Evolutionary conservation across 2,113 vertebrate species (phyloP), one percentile per base, ranked within the genome.

Genomic region (cattle (Bos taurus)): DNA sequence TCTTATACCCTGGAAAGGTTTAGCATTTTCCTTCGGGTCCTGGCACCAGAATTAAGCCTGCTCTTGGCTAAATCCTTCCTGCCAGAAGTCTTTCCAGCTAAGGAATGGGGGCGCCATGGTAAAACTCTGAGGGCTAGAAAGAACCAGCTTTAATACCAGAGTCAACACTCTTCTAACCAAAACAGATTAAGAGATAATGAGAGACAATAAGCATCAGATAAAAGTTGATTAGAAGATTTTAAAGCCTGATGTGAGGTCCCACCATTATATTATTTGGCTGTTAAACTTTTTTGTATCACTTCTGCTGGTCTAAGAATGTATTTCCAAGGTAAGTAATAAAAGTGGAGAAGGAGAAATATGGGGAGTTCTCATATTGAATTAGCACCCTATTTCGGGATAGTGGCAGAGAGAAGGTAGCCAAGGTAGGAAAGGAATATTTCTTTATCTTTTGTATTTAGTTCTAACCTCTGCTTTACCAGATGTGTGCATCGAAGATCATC

Each of bases 151-250:
- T 94, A 54, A 50, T 26, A 78, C 26, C 36, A 64, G 56, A 91
- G 36, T 67, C 84, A 90, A 59, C 60, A 28, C 48, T 60, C 50
- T 85, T 93, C 82, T 91, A 95, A 77, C 16, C 59, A 88, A 85
- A 88, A 46, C 1, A 91, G n/a, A 21, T 30, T 90, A 92, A 54
- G 5, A 91, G 26, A 90, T 89, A 94, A 87, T 74, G 50, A 91
- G 80, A 90, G 67, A 64, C 17, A 71, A 33, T 30, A 81, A 86
- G 43, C 7, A 90, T 92, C 90, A 90, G 64, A 48, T 54, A 90
- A 84, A 96, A 91, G 59, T 77, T 86, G 67, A 95, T 87, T n/a
- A 84, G 83, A 74, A 40, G 50, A 92, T 89, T 54, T 94, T 94
- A 95, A 90, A 97, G 57, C n/a, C 28, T 80, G 54, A 95, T 50